Conservation (phyloP, 2,888 invertebrate species). For the Caradrina clavipalpis region DNA sequence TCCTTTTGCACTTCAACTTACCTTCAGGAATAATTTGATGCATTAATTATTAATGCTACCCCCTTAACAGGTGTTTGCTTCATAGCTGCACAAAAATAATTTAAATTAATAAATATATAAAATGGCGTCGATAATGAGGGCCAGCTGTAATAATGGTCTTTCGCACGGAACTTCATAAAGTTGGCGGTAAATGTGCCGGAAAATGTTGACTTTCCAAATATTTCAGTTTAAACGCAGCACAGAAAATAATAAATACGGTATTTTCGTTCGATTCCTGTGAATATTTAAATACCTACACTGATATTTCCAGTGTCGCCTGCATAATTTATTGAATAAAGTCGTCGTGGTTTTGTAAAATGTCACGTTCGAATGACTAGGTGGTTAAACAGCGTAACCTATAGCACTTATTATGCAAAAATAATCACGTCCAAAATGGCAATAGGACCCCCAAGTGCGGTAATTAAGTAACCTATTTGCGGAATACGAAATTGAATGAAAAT, state of each 20-base stretch:
- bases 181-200: constrained; percentile 55
- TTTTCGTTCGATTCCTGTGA: constrained; percentile 45
- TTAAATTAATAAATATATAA: constrained; percentile 23
- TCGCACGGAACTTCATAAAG: constrained; percentile 51
- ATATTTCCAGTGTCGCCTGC: constrained; percentile 38
- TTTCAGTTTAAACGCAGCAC: constrained; percentile 54
- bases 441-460: constrained; percentile 45
- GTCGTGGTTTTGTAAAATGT: constrained; percentile 35
- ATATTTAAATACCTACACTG: constrained; percentile 47
- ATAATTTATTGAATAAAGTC: constrained; percentile 40
- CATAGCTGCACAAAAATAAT: constrained; percentile 13
- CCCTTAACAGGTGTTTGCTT: not conserved
- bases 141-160: constrained; percentile 51
- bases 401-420: constrained; percentile 51
- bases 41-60: not conserved
- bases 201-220: constrained; percentile 58
- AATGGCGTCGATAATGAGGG: constrained; percentile 52
- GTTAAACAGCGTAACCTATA: constrained; percentile 19
- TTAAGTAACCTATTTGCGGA: constrained; percentile 45
- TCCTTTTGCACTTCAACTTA: too few relatives aligned
- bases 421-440: constrained; percentile 53
- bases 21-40: too few relatives aligned
- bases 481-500: constrained; percentile 54
- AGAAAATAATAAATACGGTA: constrained; percentile 51
- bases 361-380: constrained; percentile 37